Percentiles rank a stretch among this genome's conserved stretches.
Evolutionary conservation across 2,888 invertebrate species (phyloP).

Genomic region (Melangyna quadrimaculata): DNA sequence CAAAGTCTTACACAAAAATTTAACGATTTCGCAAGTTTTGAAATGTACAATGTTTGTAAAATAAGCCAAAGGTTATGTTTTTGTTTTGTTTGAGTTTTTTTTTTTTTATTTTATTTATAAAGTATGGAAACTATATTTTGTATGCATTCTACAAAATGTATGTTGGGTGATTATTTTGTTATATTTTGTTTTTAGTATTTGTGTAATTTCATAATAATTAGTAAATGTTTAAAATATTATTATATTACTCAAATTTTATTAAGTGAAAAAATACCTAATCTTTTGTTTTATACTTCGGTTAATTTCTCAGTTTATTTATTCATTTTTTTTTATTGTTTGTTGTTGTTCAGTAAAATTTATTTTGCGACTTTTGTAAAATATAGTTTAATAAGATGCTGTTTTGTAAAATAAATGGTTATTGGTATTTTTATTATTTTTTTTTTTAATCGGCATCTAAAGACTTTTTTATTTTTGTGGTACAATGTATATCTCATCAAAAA

Average conservation of each 20-base stretch:
- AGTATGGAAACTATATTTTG: constrained; percentile 61
- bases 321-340: constrained; percentile 27
- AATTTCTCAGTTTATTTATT: constrained; percentile 50
- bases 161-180: constrained; percentile 57
- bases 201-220: constrained; percentile 58
- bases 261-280: constrained; percentile 66
- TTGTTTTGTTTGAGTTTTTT: background rate
- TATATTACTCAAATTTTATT: constrained; percentile 59
- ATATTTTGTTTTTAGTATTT: constrained; percentile 24
- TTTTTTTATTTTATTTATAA: constrained; percentile 31
- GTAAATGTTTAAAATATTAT: constrained; percentile 42
- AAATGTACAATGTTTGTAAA: background rate
- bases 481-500: constrained; percentile 71
- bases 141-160: constrained; percentile 65
- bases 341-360: constrained; percentile 60
- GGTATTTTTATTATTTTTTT: constrained; percentile 29
- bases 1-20: constrained; percentile 14
- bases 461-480: constrained; percentile 65
- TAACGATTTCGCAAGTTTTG: background rate
- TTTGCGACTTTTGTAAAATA: constrained; percentile 62
- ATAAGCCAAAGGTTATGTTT: background rate
- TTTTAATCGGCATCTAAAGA: constrained; percentile 61
- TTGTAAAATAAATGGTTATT: constrained; percentile 68
- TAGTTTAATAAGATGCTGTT: constrained; percentile 63
- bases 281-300: constrained; percentile 33